A percentile compares a stretch with the other conserved stretches of the same genome.
Conservation (phyloP, 2,888 invertebrate species). For the Torymus aiolomorphi region DNA sequence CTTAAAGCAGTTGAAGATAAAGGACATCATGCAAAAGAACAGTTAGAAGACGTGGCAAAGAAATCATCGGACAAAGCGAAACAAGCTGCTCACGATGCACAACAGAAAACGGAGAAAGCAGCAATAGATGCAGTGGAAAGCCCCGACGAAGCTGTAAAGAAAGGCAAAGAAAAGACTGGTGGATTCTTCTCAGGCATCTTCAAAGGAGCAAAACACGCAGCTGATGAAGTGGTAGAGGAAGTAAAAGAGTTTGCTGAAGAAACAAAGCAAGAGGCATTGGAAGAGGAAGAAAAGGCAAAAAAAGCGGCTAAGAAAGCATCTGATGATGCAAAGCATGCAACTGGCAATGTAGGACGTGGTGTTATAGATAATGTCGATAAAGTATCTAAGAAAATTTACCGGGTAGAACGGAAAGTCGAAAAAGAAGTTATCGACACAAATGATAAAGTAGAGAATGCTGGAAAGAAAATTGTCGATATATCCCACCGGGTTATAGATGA, state of each 20-base stretch:
- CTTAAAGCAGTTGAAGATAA: conserved; percentile 49
- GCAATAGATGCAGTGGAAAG: conserved; percentile 61
- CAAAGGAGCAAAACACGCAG: conserved; percentile 65
- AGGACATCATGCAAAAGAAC: conserved; percentile 59
- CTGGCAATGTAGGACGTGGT: too few species aligned
- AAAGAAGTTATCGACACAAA: conserved; percentile 60
- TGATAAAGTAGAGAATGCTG: conserved; percentile 65
- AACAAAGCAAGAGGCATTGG: conserved; percentile 62
- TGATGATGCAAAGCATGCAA: too few species aligned
- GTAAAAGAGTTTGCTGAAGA: conserved; percentile 63
- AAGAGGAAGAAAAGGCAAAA: conserved; percentile 58
- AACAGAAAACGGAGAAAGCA: conserved; percentile 51
- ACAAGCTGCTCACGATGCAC: conserved; percentile 34
- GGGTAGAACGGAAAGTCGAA: conserved; percentile 50
- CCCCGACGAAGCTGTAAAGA: conserved; percentile 54
- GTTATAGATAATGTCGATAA: too few species aligned
- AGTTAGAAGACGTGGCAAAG: conserved; percentile 27
- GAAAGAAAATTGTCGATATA: too few species aligned
- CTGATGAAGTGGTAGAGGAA: conserved; percentile 31
- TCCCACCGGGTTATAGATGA: too few species aligned
- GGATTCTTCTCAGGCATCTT: too few species aligned
- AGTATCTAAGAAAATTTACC: not conserved
- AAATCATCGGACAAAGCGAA: conserved; percentile 39
- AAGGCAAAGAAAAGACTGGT: conserved; percentile 58
- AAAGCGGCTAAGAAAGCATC: conserved; percentile 19